A percentile compares a stretch with the other conserved stretches of the same genome.
Evolutionary conservation across 2,113 vertebrate species (phyloP).

Genomic region (Zosterops borbonicus): DNA sequence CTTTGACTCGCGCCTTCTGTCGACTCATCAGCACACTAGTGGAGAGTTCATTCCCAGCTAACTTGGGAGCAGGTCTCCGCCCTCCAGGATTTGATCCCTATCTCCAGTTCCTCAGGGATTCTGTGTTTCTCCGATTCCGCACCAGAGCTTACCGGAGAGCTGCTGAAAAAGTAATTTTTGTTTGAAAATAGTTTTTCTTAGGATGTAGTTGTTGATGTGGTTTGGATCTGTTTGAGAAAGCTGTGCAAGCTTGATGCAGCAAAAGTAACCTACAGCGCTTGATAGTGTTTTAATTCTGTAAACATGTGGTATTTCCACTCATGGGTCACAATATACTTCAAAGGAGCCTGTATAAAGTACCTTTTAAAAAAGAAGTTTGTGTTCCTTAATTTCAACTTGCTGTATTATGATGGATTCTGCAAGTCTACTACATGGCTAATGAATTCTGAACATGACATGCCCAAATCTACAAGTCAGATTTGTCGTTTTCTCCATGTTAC

Average conservation of each 20-base stretch:
- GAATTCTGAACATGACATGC: not conserved
- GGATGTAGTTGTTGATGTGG: not conserved
- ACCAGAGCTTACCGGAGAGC: slow-evolving; percentile 92
- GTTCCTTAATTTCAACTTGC: not conserved
- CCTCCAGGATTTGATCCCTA: slow-evolving; percentile 96
- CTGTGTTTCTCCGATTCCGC: slow-evolving; percentile 92
- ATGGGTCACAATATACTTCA: not conserved
- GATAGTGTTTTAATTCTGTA: not conserved
- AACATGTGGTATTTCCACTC: not conserved
- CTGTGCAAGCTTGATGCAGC: not conserved
- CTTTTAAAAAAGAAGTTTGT: not conserved
- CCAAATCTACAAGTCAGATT: not conserved
- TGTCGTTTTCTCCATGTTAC: not conserved
- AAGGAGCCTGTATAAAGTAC: not conserved
- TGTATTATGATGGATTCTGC: not conserved
- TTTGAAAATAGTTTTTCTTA: not conserved
- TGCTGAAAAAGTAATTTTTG: slow-evolving; percentile 87
- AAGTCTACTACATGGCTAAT: not conserved
- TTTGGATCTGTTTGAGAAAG: not conserved
- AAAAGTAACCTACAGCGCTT: not conserved
- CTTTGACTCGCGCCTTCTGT: slow-evolving; percentile 91
- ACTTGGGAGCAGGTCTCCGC: slow-evolving; percentile 90
- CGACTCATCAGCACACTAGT: slow-evolving; percentile 90
- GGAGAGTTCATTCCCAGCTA: slow-evolving; percentile 91
- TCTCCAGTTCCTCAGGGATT: slow-evolving; percentile 90